Evolutionary conservation across 2,888 invertebrate species (phyloP), one percentile per base, ranked within the genome.

Genomic region (Ophion ellenae): DNA sequence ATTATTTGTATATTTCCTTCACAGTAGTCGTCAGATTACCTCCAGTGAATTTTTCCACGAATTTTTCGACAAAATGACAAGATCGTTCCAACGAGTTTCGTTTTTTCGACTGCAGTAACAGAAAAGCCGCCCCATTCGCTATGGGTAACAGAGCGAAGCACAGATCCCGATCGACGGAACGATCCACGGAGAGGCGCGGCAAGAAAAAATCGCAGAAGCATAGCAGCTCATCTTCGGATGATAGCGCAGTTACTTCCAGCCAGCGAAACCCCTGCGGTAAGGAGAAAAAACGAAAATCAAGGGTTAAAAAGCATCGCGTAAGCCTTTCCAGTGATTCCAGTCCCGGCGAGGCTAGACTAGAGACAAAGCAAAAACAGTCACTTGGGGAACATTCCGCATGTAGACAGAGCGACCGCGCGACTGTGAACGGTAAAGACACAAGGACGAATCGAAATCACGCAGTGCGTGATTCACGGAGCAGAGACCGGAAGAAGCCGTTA

Each of bases 221-320:
- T 57, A 87, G 88, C 6, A 86, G 83, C 67, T 91, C 91, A 2
- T 88, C 89, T 0, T 89, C 89, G 11, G 82, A 75, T 40, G 84
- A 87, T n/a, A 90, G 90, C 1, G 88, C 87, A 5, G 64, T 69
- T 10, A 89, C 89, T 10, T 77, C 87, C 28, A 89, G 88, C 47
- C 88, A 87, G 28, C 90, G 90, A 66, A 90, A 90, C 67, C 45
- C 88, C 5, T 90, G 89, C 14, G 88, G 89, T 36, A 91, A 91
- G 32, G 92, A 91, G 53, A 93, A 91, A 69, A 90, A 90, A 40
- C 88, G 86, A 45, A 91, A 90, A 61, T 89, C 90, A 6, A 53
- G 71, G 61, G 53, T 45, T 53, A 70, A 64, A 24, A 91, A 89
- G 64, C 88, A 83, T 40, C 88, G 89, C 28, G 90, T 90, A 64